Conservation (phyloP, 2,888 invertebrate species). For the Cheilosia vernalis region DNA sequence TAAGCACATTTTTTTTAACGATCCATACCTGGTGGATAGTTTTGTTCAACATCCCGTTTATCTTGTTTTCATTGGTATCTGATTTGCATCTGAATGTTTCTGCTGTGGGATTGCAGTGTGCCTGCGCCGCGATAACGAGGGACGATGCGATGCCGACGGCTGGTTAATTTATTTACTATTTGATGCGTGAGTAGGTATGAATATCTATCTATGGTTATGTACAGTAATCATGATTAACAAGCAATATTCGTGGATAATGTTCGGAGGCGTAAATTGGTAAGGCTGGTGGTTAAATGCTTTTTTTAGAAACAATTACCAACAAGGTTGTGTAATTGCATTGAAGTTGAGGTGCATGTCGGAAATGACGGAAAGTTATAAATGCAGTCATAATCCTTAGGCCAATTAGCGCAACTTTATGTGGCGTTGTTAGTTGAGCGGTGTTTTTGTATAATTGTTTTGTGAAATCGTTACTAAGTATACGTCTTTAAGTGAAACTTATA, state of each 20-base stretch:
- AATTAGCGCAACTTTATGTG: too few relatives aligned
- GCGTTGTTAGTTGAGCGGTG: too few relatives aligned
- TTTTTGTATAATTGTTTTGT: too few relatives aligned
- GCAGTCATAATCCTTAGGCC: too few relatives aligned
- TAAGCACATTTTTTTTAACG: conserved; percentile 33
- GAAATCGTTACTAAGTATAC: too few relatives aligned
- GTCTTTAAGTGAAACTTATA: too few relatives aligned
- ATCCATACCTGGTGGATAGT: conserved; percentile 37
- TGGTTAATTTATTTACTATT: conserved; percentile 30
- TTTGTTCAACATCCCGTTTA: conserved; percentile 57
- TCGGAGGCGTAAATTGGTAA: neutral
- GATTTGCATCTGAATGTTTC: conserved; percentile 63
- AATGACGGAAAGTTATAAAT: too few relatives aligned
- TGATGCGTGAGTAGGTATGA: neutral
- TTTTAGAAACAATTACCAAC: neutral
- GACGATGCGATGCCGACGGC: conserved; percentile 39
- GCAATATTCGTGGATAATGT: conserved; percentile 27
- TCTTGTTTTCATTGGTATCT: conserved; percentile 46
- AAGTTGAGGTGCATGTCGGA: neutral
- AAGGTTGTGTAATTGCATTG: neutral
- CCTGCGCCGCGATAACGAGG: conserved; percentile 14
- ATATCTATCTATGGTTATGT: conserved; percentile 1
- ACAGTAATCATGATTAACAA: conserved; percentile 19
- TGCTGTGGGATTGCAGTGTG: conserved; percentile 44
- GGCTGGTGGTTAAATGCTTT: neutral